Evolutionary conservation across 2,888 invertebrate genomes (phyloP).

Genomic region (Euzophera pinguis): DNA sequence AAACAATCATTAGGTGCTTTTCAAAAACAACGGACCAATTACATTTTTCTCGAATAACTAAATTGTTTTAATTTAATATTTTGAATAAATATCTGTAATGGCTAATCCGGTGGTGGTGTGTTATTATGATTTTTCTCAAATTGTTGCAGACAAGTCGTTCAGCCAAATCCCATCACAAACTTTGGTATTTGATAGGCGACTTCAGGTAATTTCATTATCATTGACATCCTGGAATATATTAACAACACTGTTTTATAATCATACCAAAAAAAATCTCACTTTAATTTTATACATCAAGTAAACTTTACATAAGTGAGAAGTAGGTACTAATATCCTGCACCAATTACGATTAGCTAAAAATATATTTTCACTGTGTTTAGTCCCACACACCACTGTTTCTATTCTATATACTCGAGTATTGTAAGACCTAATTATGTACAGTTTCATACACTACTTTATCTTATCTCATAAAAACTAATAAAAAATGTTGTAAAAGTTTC

Average conservation of each 20-base stretch:
- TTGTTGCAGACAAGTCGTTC: constrained; percentile 37
- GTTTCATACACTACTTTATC: no score
- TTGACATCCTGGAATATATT: constrained; percentile 85
- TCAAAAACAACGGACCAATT: neutral
- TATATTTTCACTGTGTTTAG: no score
- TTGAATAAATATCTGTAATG: constrained; percentile 10
- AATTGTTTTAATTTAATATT: neutral
- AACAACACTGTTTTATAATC: constrained; percentile 5
- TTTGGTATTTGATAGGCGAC: constrained; percentile 91
- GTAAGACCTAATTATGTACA: no score
- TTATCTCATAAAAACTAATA: no score
- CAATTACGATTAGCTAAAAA: no score
- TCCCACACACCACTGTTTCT: no score
- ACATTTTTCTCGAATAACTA: neutral
- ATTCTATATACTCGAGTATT: no score
- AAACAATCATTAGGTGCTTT: neutral
- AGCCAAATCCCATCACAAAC: constrained; percentile 91
- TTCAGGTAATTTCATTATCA: constrained; percentile 92
- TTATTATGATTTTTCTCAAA: constrained; percentile 32
- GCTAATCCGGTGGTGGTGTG: constrained; percentile 35
- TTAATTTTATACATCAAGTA: no score
- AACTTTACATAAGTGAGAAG: no score
- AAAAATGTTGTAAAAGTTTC: no score
- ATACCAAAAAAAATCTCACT: neutral
- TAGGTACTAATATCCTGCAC: no score